Conservation (phyloP, 2,888 invertebrate genomes). For the Formica aserva region DNA sequence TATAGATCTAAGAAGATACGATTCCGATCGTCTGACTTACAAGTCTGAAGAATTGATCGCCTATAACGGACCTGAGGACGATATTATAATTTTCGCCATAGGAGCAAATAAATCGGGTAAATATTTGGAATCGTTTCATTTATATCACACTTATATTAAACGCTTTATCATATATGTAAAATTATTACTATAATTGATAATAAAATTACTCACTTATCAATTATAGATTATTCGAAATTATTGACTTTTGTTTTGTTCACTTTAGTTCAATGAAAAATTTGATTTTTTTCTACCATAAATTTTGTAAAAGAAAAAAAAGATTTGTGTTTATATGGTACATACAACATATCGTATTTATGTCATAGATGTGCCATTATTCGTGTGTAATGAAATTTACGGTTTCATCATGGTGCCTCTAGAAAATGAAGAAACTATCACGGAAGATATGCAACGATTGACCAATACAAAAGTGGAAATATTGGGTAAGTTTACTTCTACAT, state of each 20-base stretch:
- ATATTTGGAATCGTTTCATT: background rate
- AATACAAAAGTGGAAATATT: slow-evolving; percentile 93
- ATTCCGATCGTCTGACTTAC: slow-evolving; percentile 91
- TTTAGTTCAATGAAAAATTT: background rate
- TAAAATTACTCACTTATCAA: background rate
- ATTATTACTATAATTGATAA: background rate
- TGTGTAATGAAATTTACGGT: slow-evolving; percentile 95
- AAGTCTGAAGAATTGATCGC: slow-evolving; percentile 87
- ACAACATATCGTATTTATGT: background rate
- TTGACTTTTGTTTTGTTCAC: background rate
- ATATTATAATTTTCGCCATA: slow-evolving; percentile 96
- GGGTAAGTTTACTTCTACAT: slow-evolving; percentile 86
- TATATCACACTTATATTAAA: slow-evolving; percentile 7
- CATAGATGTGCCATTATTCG: slow-evolving; percentile 88
- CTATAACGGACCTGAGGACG: slow-evolving; percentile 94
- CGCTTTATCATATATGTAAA: background rate
- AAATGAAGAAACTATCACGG: slow-evolving; percentile 88
- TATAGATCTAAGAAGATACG: slow-evolving; percentile 89
- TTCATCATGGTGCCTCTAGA: slow-evolving; percentile 94
- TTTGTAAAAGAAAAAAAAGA: background rate
- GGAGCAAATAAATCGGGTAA: slow-evolving; percentile 90
- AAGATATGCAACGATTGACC: slow-evolving; percentile 90
- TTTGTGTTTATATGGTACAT: background rate
- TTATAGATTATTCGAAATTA: background rate
- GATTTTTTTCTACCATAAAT: background rate